Conservation (phyloP, 2,888 invertebrate species). For the Craniophora ligustri region DNA sequence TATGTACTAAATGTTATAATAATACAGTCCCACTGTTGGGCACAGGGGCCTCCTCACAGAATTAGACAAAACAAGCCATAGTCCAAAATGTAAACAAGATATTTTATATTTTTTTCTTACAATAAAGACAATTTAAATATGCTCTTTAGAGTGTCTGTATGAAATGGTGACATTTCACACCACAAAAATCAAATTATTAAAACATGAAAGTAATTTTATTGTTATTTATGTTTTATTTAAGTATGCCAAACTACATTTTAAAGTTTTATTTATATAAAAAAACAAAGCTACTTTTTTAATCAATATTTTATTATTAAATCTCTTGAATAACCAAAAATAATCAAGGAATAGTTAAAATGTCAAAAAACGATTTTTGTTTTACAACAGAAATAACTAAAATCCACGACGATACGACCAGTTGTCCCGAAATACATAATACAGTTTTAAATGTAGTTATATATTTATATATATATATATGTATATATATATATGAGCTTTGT, state of each 20-base stretch:
- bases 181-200: conserved; percentile 19
- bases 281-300: conserved; percentile 4
- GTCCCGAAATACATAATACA: conserved; percentile 65
- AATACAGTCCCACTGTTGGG: not conserved
- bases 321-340: not conserved
- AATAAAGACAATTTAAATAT: conserved; percentile 15
- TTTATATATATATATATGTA: conserved; percentile 83
- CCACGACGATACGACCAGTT: conserved; percentile 55
- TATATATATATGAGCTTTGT: conserved; percentile 83
- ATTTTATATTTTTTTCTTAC: too few relatives aligned
- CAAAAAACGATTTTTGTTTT: conserved; percentile 6
- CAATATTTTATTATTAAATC: conserved; percentile 11
- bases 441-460: conserved; percentile 82
- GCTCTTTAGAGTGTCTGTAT: conserved; percentile 4
- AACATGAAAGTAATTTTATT: conserved; percentile 20
- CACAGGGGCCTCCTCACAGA: not conserved
- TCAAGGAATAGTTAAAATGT: not conserved
- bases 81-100: not conserved
- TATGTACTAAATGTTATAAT: not conserved
- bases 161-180: conserved; percentile 4
- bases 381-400: not conserved
- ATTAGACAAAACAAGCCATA: not conserved
- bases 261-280: conserved; percentile 1
- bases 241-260: conserved; percentile 11
- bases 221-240: conserved; percentile 6